Conservation (phyloP, 2,113 vertebrate species). For the Proterorhinus semilunaris region DNA sequence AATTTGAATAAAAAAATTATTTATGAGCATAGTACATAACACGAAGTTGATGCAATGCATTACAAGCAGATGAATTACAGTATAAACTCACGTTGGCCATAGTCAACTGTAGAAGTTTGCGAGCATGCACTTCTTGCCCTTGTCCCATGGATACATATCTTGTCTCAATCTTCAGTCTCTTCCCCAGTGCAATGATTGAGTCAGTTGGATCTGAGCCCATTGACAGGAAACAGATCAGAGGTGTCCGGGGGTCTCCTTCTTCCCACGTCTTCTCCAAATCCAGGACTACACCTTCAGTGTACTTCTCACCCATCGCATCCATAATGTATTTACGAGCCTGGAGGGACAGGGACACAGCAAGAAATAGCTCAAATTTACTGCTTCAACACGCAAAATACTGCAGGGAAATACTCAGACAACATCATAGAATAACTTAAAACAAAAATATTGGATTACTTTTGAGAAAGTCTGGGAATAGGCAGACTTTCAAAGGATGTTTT, state of each 20-base stretch:
- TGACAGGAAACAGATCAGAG: slow-evolving; percentile 93
- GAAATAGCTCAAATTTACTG: neutral
- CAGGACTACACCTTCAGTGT: slow-evolving; percentile 85
- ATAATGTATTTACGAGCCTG: slow-evolving; percentile 92
- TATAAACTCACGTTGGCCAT: slow-evolving; percentile 84
- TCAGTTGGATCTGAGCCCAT: slow-evolving; percentile 96
- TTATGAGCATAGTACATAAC: neutral
- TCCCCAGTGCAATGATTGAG: slow-evolving; percentile 90
- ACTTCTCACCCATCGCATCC: slow-evolving; percentile 87
- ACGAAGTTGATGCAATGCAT: neutral
- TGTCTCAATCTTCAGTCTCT: slow-evolving; percentile 85
- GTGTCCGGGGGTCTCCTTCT: slow-evolving; percentile 87
- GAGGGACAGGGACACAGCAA: neutral
- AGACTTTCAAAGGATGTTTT: slow-evolving; percentile 19
- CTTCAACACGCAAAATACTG: slow-evolving; percentile 6
- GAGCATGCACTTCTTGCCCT: slow-evolving; percentile 90
- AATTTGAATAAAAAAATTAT: too few relatives aligned
- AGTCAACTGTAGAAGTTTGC: slow-evolving; percentile 88
- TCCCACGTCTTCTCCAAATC: slow-evolving; percentile 93
- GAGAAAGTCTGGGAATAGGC: slow-evolving; percentile 4
- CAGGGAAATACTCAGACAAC: neutral
- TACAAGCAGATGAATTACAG: neutral
- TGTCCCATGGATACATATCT: slow-evolving; percentile 95
- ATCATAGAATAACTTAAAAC: slow-evolving; percentile 4
- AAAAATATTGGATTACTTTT: slow-evolving; percentile 21